Evolutionary conservation across 2,113 vertebrate genomes (phyloP).

Genomic region (Gobio gobio): DNA sequence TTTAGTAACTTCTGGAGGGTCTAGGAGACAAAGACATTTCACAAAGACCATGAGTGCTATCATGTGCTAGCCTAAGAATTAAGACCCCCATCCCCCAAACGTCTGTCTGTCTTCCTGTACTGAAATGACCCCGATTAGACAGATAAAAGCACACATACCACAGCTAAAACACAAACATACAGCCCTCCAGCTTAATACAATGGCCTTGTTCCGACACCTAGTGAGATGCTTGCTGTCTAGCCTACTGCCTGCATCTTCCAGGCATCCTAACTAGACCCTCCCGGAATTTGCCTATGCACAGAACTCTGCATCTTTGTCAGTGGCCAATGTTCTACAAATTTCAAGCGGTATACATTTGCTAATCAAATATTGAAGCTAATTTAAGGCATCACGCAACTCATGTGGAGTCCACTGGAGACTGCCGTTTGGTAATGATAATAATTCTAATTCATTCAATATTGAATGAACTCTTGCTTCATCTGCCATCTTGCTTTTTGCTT

Average conservation of each 20-base stretch:
- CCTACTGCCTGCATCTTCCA: background rate
- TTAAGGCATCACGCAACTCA: background rate
- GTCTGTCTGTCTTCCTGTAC: slow-evolving; percentile 47
- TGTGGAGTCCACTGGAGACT: background rate
- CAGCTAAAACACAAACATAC: background rate
- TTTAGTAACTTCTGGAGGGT: slow-evolving; percentile 56
- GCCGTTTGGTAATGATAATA: background rate
- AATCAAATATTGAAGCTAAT: background rate
- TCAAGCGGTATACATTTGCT: background rate
- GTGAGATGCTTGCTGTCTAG: background rate
- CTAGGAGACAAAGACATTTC: slow-evolving; percentile 29
- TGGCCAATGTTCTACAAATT: background rate
- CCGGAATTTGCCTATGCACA: background rate
- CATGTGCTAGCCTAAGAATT: background rate
- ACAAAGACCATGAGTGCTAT: background rate
- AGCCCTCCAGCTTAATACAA: background rate
- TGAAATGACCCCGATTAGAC: slow-evolving; percentile 36
- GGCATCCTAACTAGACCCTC: background rate
- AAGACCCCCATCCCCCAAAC: slow-evolving; percentile 18
- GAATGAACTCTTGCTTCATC: too few species aligned
- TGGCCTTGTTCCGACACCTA: background rate
- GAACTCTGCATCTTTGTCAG: background rate
- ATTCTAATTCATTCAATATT: background rate
- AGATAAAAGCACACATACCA: slow-evolving; percentile 6
- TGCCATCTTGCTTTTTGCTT: too few species aligned